Evolutionary conservation across 2,113 vertebrate genomes (phyloP).

Genomic region (Rutilus rutilus): DNA sequence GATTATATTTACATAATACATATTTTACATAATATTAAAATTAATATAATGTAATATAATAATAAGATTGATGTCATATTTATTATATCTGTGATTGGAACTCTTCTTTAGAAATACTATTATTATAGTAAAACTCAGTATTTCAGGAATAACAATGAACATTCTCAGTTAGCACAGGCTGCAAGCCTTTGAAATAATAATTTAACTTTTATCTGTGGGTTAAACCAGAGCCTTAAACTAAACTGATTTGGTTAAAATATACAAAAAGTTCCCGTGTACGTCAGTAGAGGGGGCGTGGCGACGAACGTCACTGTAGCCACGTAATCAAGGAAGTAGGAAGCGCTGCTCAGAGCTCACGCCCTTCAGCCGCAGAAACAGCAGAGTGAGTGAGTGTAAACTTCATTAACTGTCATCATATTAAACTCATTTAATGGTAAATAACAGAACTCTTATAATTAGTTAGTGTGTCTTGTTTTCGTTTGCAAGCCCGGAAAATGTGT

Average conservation of each 20-base stretch:
- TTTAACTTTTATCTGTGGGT: neutral
- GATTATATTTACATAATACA: neutral
- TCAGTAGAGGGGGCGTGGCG: neutral
- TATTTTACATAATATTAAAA: neutral
- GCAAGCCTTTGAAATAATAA: neutral
- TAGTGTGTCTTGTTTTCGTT: neutral
- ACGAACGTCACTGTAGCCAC: neutral
- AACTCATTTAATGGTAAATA: neutral
- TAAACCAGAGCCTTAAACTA: neutral
- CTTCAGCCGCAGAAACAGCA: neutral
- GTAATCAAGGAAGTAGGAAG: slow-evolving; percentile 38
- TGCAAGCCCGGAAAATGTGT: neutral
- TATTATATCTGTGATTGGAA: neutral
- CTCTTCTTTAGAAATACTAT: neutral
- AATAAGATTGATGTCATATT: neutral
- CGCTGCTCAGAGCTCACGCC: neutral
- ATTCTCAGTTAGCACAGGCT: neutral
- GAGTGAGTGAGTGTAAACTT: slow-evolving; percentile 13
- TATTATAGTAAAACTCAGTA: neutral
- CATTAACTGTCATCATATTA: neutral
- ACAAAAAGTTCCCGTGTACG: neutral
- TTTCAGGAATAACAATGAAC: neutral
- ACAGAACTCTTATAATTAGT: neutral
- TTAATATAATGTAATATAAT: neutral
- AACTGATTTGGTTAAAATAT: neutral